Evolutionary conservation across 2,113 vertebrate species (phyloP).

Genomic region (Phrynocephalus versicolor): DNA sequence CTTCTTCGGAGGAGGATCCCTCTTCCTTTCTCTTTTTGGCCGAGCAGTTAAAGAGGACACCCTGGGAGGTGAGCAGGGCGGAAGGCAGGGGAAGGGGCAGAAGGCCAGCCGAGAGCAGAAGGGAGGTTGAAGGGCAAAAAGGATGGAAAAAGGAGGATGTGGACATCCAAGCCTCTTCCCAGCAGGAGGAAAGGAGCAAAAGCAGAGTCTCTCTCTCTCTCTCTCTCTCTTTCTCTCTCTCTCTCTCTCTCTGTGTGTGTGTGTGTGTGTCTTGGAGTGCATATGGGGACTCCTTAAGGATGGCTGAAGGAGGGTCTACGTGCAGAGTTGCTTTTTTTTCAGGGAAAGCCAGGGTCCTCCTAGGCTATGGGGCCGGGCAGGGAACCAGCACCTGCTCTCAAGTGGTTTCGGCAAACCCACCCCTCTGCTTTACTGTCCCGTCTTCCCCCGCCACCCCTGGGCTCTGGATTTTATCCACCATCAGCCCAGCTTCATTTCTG

Average conservation of each 20-base stretch:
- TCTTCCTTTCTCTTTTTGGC: slow-evolving; percentile 33
- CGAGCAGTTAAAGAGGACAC: slow-evolving; percentile 57
- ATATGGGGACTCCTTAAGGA: too few species aligned
- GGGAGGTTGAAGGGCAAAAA: slow-evolving; percentile 62
- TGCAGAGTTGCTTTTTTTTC: not conserved
- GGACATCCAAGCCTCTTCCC: slow-evolving; percentile 49
- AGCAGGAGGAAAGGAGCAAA: slow-evolving; percentile 53
- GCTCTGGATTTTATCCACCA: too few species aligned
- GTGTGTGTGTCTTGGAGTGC: too few species aligned
- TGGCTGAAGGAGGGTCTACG: slow-evolving; percentile 46
- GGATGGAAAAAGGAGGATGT: slow-evolving; percentile 48
- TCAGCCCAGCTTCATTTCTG: too few species aligned
- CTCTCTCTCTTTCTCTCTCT: slow-evolving; percentile 13
- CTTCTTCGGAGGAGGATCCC: not conserved
- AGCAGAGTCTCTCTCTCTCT: slow-evolving; percentile 13
- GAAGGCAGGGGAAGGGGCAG: slow-evolving; percentile 9
- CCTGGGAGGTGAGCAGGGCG: slow-evolving; percentile 50
- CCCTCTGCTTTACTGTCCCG: too few species aligned
- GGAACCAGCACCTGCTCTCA: too few species aligned
- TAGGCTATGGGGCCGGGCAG: not conserved
- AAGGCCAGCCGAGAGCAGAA: not conserved
- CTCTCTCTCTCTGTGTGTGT: slow-evolving; percentile 36
- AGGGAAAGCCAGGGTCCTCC: not conserved
- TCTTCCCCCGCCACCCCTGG: too few species aligned
- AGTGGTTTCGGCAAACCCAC: too few species aligned